A percentile compares a stretch with the other conserved stretches of the same genome.
phyloP scores from a whole-genome alignment of 2,113 vertebrate genomes.

The Alouatta palliata region DNA sequence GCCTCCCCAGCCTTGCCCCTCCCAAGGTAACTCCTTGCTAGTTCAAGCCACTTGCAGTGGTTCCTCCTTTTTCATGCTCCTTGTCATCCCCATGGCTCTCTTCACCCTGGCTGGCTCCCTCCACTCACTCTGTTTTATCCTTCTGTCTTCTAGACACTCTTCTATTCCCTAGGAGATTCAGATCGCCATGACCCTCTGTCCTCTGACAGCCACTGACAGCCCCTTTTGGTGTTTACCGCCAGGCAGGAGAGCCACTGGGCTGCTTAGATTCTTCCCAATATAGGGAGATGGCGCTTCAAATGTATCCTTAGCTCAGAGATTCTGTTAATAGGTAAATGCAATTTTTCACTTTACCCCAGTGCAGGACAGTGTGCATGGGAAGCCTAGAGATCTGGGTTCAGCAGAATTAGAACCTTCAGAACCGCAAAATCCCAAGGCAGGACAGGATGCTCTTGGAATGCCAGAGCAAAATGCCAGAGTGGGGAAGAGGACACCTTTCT shows the following conservation, averaged over 20 bases:
- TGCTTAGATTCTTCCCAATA: background rate
- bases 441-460: background rate
- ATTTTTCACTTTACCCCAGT: background rate
- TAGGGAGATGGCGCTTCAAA: background rate
- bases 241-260: background rate
- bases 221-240: background rate
- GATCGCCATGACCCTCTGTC: background rate
- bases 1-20: fast-evolving
- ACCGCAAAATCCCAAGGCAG: background rate
- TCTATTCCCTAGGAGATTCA: conserved; percentile 31
- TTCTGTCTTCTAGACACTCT: background rate
- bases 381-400: background rate
- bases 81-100: background rate
- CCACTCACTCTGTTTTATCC: background rate
- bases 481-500: background rate
- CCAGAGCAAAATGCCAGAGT: background rate
- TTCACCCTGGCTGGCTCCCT: background rate
- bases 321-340: background rate
- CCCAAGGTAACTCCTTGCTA: background rate
- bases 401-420: background rate
- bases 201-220: background rate
- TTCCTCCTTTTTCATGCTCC: background rate
- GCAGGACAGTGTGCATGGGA: background rate
- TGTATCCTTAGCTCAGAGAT: background rate
- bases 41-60: background rate